Conservation (phyloP, 2,888 invertebrate genomes). For the Dromius quadrimaculatus region DNA sequence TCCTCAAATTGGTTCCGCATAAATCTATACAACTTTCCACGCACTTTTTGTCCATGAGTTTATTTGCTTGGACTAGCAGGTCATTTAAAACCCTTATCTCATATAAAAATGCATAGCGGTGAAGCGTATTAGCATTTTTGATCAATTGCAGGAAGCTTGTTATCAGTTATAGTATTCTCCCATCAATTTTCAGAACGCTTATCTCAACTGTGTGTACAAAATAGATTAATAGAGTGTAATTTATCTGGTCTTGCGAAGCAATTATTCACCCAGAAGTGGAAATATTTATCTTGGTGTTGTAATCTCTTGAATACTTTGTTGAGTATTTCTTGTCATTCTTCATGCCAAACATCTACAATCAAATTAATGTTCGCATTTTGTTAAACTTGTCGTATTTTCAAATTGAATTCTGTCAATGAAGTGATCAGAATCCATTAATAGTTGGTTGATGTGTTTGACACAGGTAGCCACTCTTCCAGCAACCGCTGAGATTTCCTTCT, state of each 20-base stretch:
- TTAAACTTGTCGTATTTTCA: too few species aligned
- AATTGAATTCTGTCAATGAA: background rate
- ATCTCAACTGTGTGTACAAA: conserved; percentile 1
- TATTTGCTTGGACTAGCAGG: background rate
- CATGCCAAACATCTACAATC: background rate
- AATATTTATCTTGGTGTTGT: background rate
- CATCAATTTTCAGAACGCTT: conserved; percentile 9
- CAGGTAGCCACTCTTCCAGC: conserved; percentile 43
- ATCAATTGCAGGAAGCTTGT: conserved; percentile 27
- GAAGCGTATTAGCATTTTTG: conserved; percentile 31
- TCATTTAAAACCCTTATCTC: conserved; percentile 20
- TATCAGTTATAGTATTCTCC: conserved; percentile 14
- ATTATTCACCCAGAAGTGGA: background rate
- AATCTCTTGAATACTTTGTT: background rate
- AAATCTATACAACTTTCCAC: background rate
- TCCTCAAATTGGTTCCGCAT: background rate
- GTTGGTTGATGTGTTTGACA: conserved; percentile 11
- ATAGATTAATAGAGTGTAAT: conserved; percentile 5
- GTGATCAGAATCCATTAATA: conserved; percentile 1
- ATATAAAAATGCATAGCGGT: conserved; percentile 24
- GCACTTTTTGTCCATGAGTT: background rate
- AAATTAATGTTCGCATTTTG: background rate
- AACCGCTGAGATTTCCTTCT: conserved; percentile 18
- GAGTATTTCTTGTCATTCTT: background rate
- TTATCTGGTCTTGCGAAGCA: background rate